Evolutionary conservation across 2,797 vertebrate genomes (phyloP).

Genomic region (Garrulus glandarius): DNA sequence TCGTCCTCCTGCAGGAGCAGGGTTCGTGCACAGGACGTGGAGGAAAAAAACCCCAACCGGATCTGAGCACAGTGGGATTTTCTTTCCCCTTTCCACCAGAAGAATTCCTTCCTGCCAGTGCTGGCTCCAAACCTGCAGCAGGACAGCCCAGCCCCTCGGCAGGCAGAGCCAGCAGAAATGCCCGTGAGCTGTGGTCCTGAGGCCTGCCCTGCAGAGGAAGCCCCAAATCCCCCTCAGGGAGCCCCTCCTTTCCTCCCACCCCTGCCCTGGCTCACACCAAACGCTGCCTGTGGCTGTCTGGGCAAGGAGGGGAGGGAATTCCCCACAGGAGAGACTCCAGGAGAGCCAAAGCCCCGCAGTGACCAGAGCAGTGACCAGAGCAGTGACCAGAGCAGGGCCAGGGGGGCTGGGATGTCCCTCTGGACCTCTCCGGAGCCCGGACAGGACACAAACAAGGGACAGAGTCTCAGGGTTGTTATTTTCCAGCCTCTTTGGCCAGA

Average conservation of each 20-base stretch:
- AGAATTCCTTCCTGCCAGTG: not conserved
- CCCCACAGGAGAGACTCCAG: not conserved
- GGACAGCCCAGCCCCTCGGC: not conserved
- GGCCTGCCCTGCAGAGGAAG: not conserved
- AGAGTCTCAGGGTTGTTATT: not conserved
- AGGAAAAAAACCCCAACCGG: not conserved
- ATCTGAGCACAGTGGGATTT: not conserved
- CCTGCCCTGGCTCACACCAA: not conserved
- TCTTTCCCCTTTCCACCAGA: not conserved
- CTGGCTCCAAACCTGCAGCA: not conserved
- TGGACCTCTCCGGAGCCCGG: not conserved
- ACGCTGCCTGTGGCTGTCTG: not conserved
- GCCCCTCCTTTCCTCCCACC: not conserved
- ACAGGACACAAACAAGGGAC: not conserved
- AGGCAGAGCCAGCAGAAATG: not conserved
- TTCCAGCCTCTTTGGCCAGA: not conserved
- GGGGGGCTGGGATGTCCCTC: not conserved
- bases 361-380: not conserved
- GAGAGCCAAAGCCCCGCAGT: not conserved
- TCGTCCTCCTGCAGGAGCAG: not conserved
- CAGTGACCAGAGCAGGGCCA: not conserved
- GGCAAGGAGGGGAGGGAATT: not conserved
- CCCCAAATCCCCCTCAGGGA: not conserved
- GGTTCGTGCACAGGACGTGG: not conserved
- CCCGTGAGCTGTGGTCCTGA: not conserved